Conservation (phyloP, 2,888 invertebrate genomes). For the Drosophila dives region DNA sequence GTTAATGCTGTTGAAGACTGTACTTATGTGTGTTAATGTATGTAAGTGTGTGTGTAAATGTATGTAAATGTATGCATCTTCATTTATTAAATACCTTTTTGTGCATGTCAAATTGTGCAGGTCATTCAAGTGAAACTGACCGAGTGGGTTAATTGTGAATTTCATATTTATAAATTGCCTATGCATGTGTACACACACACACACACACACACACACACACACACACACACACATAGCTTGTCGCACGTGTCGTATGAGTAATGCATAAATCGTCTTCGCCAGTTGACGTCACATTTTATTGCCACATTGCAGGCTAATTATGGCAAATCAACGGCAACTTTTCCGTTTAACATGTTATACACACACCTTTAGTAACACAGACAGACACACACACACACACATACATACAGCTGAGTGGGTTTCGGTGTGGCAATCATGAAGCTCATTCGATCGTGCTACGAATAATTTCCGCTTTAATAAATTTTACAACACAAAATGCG, state of each 20-base stretch:
- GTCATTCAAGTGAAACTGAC: constrained; percentile 6
- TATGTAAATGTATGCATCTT: not conserved
- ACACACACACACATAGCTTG: not conserved
- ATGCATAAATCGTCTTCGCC: constrained; percentile 42
- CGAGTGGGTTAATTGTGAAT: constrained; percentile 16
- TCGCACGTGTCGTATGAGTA: constrained; percentile 50
- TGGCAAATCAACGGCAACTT: constrained; percentile 62
- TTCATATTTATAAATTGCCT: constrained; percentile 14
- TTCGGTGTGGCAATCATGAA: constrained; percentile 65
- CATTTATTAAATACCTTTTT: not conserved
- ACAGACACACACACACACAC: not conserved
- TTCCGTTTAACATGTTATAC: constrained; percentile 30
- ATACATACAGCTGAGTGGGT: constrained; percentile 8
- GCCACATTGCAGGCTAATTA: constrained; percentile 64
- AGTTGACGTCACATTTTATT: constrained; percentile 43
- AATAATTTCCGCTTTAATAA: constrained; percentile 82
- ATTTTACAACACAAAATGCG: constrained; percentile 74
- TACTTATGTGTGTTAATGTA: not conserved
- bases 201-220: not conserved
- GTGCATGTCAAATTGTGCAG: not conserved
- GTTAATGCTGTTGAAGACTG: not conserved
- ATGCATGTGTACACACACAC: not conserved
- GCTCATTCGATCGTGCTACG: constrained; percentile 79
- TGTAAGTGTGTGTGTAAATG: not conserved
- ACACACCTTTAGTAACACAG: not conserved